Conservation (phyloP, 1,140 invertebrate genomes). For the Tetragnatha versicolor region DNA sequence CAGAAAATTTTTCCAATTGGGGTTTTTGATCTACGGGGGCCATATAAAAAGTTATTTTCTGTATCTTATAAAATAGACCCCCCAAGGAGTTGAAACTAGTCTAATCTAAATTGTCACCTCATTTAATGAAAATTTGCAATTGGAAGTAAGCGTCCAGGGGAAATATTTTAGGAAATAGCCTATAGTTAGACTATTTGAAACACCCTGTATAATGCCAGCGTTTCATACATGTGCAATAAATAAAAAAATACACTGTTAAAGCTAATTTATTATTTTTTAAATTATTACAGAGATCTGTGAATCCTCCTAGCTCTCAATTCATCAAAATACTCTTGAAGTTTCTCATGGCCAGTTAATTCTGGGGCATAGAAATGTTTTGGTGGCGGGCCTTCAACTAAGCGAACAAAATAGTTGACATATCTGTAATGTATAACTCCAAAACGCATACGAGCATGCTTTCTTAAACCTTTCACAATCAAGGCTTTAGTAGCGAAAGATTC, state of each 20-base stretch:
- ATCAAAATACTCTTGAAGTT: conserved; percentile 77
- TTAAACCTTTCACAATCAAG: conserved; percentile 77
- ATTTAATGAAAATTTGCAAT: background rate
- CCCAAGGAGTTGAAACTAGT: background rate
- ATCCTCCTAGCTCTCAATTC: conserved; percentile 62
- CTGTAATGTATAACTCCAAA: conserved; percentile 78
- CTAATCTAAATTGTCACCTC: background rate
- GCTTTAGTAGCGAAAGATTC: conserved; percentile 85
- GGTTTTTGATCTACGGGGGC: background rate
- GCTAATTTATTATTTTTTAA: background rate
- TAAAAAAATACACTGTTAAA: background rate
- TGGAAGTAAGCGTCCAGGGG: too few relatives aligned
- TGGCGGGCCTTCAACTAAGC: conserved; percentile 89
- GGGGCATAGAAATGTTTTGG: conserved; percentile 77
- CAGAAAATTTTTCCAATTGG: background rate
- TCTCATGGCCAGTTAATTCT: conserved; percentile 70
- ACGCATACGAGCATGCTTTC: conserved; percentile 79
- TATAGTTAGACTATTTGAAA: background rate
- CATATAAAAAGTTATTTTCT: background rate
- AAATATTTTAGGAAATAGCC: background rate
- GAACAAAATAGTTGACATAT: conserved; percentile 87
- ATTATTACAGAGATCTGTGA: conserved; percentile 51
- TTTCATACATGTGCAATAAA: background rate
- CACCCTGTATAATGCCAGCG: background rate
- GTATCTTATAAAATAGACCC: background rate